These are phyloP conservation scores for Neofelis nebulosa DNA, from an alignment of 2,113 vertebrate genomes.

Conservation along the genomic window DNA sequence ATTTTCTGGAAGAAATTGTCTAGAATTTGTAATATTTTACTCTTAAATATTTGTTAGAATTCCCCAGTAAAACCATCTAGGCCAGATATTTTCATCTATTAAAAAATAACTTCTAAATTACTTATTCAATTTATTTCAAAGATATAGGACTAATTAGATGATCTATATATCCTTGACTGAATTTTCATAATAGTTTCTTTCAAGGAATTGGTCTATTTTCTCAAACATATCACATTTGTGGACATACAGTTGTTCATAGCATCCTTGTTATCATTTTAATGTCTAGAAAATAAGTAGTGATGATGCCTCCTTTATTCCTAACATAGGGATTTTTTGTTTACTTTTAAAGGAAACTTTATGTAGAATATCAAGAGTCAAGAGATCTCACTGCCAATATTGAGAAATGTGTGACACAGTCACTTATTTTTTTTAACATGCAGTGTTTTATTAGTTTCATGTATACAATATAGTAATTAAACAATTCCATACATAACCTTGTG, in stretches of 20 bases:
- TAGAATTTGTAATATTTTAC: neutral
- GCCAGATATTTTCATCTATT: neutral
- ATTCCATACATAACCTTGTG: neutral
- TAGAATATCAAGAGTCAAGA: neutral
- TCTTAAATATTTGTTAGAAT: neutral
- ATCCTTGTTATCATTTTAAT: neutral
- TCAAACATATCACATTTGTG: neutral
- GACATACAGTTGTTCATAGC: neutral
- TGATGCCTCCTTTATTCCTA: neutral
- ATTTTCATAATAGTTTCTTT: neutral
- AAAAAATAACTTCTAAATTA: neutral
- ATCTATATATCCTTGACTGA: neutral
- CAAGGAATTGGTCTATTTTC: neutral
- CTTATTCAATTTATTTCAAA: neutral
- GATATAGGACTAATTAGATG: neutral
- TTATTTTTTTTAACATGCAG: neutral
- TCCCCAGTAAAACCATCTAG: neutral
- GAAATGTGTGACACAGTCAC: neutral
- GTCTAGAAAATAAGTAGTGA: neutral
- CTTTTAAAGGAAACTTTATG: neutral
- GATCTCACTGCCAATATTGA: neutral
- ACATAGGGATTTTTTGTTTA: neutral
- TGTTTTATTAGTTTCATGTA: neutral
- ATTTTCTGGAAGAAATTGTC: neutral
- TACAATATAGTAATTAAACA: neutral